Evolutionary conservation across 2,113 vertebrate genomes (phyloP).

Genomic region (Zosterops lateralis): DNA sequence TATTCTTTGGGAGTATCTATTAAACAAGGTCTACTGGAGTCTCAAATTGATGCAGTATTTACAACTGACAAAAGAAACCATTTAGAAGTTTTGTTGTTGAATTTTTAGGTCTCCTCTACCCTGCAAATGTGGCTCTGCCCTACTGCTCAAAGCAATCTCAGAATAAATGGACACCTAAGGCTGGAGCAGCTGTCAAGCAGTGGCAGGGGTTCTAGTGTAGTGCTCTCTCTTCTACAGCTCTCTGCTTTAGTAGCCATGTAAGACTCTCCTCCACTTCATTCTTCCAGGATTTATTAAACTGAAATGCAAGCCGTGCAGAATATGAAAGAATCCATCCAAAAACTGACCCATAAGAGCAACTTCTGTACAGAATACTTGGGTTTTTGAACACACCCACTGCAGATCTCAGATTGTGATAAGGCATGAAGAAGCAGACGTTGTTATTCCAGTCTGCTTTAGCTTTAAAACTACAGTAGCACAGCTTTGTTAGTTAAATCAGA

Average conservation of each 20-base stretch:
- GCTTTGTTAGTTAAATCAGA: neutral
- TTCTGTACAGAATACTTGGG: neutral
- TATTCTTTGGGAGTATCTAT: conserved; percentile 8
- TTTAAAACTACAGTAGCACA: neutral
- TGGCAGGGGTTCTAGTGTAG: neutral
- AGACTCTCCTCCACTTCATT: neutral
- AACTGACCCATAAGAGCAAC: neutral
- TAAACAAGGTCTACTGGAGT: conserved; percentile 37
- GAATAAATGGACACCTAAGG: neutral
- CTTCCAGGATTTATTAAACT: neutral
- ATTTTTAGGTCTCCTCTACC: neutral
- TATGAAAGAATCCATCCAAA: neutral
- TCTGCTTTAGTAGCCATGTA: neutral
- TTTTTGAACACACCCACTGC: neutral
- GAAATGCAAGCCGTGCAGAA: neutral
- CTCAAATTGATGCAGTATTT: neutral
- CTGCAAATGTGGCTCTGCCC: neutral
- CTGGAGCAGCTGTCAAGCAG: neutral
- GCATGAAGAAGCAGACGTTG: neutral
- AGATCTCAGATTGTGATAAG: neutral
- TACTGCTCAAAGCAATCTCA: neutral
- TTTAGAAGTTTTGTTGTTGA: neutral
- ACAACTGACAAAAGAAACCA: neutral
- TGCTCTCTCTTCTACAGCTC: neutral
- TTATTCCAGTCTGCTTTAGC: neutral